Base-by-base conservation (phyloP, 1,140 invertebrate species). In the Drosophila sechellia region DNA sequence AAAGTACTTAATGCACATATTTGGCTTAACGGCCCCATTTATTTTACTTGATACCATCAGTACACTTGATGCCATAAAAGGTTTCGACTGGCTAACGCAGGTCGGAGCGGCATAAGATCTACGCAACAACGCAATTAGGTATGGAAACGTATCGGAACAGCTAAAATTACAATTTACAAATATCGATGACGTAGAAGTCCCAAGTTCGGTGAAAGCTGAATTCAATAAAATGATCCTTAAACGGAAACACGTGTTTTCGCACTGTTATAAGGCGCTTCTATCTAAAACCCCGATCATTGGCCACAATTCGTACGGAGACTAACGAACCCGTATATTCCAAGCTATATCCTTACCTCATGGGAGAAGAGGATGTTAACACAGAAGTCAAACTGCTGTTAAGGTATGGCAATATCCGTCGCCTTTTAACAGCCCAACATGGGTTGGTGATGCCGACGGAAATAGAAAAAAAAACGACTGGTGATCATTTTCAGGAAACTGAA, bases 171-270 rank as follows among this genome's bases (percentile, higher is more conserved):
- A 12, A 39, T n/a, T 39, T 12, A 39, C 31, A 27, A 35, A 5
- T 13, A 53, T 12, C 12, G 12, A 17, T 52, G 31, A 17, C 15
- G 17, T 15, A 13, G 34, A n/a, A 55, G 10, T 40, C 15, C 13
- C 53, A 42, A 42, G 37, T 56, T 25, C n/a, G 15, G 13, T 13
- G 22, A 22, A n/a, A n/a, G 53, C 39, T 55, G n/a, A 15, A 15
- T 42, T 42, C 5, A 8, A 8, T 8, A 39, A 39, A 39, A n/a
- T 39, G n/a, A 42, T 42, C 39, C 37, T n/a, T 39, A 39, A 42
- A 6, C 15, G n/a, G 13, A 22, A 17, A 45, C 6, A 42, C 43
- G 5, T 43, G 35, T 37, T 56, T 27, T 22, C 22, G 12, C 13
- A 58, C 42, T 20, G 15, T 35, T 5, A 13, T 12, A 3, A 37